These are phyloP conservation scores for Octodonta nipae DNA, from an alignment of 2,888 invertebrate species.

Conservation along the genomic window DNA sequence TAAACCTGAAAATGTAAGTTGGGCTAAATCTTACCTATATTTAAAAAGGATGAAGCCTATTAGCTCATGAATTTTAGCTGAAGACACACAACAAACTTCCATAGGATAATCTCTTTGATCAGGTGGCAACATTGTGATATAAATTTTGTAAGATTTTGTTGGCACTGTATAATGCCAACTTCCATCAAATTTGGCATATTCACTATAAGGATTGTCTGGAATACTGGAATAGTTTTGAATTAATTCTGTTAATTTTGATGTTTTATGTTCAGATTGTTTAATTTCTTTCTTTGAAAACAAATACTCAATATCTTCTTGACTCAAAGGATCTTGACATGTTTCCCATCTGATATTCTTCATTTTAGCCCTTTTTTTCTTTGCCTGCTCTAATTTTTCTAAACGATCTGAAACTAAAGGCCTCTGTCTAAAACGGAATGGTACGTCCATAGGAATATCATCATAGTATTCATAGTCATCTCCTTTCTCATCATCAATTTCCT, in stretches of 20 bases:
- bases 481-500: too few species aligned
- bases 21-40: too few species aligned
- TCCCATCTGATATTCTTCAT: slow-evolving; percentile 66
- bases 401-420: slow-evolving; percentile 80
- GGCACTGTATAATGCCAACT: slow-evolving; percentile 66
- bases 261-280: slow-evolving; percentile 19
- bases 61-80: slow-evolving; percentile 77
- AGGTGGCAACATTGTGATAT: slow-evolving; percentile 73
- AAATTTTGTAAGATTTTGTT: slow-evolving; percentile 77
- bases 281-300: slow-evolving; percentile 44
- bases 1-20: too few species aligned
- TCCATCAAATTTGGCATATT: slow-evolving; percentile 86
- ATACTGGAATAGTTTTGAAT: slow-evolving; percentile 62
- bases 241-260: slow-evolving; percentile 61
- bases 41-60: slow-evolving; percentile 88
- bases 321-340: slow-evolving; percentile 32
- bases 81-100: slow-evolving; percentile 64
- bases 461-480: too few species aligned
- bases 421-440: slow-evolving; percentile 31
- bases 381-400: slow-evolving; percentile 77
- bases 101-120: slow-evolving; percentile 74
- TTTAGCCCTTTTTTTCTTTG: slow-evolving; percentile 65
- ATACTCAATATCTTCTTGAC: slow-evolving; percentile 42
- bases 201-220: slow-evolving; percentile 74
- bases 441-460: too few species aligned